Evolutionary conservation across 2,888 invertebrate genomes (phyloP).

Genomic region (Plebejus melissa): DNA sequence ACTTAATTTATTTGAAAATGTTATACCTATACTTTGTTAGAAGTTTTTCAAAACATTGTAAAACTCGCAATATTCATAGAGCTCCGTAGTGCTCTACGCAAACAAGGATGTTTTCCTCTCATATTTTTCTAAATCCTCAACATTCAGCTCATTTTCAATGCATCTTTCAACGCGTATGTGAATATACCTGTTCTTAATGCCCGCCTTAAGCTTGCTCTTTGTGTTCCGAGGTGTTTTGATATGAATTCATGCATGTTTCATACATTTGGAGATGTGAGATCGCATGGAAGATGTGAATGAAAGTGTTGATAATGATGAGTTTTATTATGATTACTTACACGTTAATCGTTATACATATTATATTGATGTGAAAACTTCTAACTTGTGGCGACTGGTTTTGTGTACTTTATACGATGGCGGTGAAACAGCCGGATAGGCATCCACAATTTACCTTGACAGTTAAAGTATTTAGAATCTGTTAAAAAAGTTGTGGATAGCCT

Average conservation of each 20-base stretch:
- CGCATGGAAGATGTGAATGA: not conserved
- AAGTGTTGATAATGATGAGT: not conserved
- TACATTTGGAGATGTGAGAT: constrained; percentile 3
- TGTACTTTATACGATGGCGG: too few relatives aligned
- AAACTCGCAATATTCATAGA: not conserved
- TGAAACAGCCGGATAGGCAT: too few relatives aligned
- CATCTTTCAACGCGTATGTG: constrained; percentile 8
- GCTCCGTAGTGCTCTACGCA: not conserved
- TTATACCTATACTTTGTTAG: not conserved
- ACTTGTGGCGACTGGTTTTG: too few relatives aligned
- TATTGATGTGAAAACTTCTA: not conserved
- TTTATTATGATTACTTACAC: not conserved
- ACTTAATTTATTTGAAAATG: not conserved
- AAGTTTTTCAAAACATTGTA: not conserved
- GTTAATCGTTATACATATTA: not conserved
- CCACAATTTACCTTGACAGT: too few relatives aligned
- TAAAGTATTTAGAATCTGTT: too few relatives aligned
- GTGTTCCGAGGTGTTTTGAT: constrained; percentile 25
- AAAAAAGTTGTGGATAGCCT: too few relatives aligned
- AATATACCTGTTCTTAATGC: constrained; percentile 18
- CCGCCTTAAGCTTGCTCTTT: constrained; percentile 15
- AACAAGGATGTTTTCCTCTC: not conserved
- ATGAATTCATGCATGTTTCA: constrained; percentile 12
- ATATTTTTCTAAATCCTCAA: constrained; percentile 25
- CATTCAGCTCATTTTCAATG: constrained; percentile 25